Evolutionary conservation across 2,888 invertebrate genomes (phyloP).

Genomic region (Pandemis cinnamomeana): DNA sequence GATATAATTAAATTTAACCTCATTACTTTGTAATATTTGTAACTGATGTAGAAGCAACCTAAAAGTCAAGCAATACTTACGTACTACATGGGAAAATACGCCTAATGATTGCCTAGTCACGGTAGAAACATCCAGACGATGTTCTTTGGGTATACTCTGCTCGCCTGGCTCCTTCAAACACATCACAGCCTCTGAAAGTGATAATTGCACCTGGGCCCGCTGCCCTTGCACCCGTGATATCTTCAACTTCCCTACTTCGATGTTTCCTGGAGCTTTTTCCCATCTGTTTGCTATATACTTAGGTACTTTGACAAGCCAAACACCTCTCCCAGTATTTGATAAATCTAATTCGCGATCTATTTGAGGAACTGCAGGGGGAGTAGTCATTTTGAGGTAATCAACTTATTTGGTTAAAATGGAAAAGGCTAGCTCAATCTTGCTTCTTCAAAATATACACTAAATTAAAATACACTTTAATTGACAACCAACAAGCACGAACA

Average conservation of each 20-base stretch:
- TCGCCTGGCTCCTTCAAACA: slow-evolving; percentile 91
- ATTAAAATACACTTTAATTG: background rate
- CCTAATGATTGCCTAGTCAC: slow-evolving; percentile 96
- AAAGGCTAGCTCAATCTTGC: background rate
- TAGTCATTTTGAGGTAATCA: slow-evolving; percentile 50
- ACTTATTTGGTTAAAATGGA: background rate
- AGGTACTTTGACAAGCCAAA: slow-evolving; percentile 98
- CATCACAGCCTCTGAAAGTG: slow-evolving; percentile 91
- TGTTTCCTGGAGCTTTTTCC: slow-evolving; percentile 95
- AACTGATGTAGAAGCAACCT: background rate
- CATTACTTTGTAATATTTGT: slow-evolving; percentile 5
- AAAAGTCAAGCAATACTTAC: slow-evolving; percentile 78
- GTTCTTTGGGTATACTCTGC: slow-evolving; percentile 94
- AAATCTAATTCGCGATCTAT: slow-evolving; percentile 93
- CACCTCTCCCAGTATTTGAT: slow-evolving; percentile 94
- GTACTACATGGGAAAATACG: slow-evolving; percentile 94
- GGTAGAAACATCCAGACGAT: slow-evolving; percentile 95
- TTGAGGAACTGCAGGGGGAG: slow-evolving; percentile 73
- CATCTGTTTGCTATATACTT: slow-evolving; percentile 98
- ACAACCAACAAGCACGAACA: background rate
- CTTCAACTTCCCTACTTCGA: slow-evolving; percentile 96
- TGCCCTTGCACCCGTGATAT: slow-evolving; percentile 92
- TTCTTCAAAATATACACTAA: background rate
- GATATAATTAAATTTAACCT: background rate
- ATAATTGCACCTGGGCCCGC: slow-evolving; percentile 94